A percentile compares a stretch with the other conserved stretches of the same genome.
These are phyloP conservation scores for Lepus oiostolus DNA, from an alignment of 2,797 vertebrate species.

Conservation along the genomic window DNA sequence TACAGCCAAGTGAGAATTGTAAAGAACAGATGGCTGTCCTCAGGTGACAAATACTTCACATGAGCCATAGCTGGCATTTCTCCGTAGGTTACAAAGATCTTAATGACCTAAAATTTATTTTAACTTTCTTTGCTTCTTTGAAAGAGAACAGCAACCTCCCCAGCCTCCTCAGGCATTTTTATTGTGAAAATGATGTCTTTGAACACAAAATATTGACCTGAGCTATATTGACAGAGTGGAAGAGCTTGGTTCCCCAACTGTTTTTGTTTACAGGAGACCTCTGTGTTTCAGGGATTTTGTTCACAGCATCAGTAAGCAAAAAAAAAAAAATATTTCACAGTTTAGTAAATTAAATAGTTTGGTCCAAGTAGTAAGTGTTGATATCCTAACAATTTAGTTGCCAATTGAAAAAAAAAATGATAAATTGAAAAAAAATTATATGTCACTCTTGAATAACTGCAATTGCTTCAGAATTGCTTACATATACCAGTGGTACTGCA, in stretches of 20 bases:
- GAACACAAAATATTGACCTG: neutral
- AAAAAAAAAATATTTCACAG: neutral
- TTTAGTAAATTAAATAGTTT: neutral
- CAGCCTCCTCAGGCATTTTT: neutral
- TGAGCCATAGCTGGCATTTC: neutral
- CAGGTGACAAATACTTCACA: constrained; percentile 66
- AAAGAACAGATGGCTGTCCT: constrained; percentile 65
- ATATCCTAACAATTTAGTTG: neutral
- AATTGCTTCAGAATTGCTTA: neutral
- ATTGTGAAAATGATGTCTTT: neutral
- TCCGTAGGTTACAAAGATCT: constrained; percentile 41
- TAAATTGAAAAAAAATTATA: constrained; percentile 2
- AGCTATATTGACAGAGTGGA: neutral
- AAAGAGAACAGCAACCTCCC: neutral
- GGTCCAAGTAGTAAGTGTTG: neutral
- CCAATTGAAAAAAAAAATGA: constrained; percentile 23
- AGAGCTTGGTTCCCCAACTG: neutral
- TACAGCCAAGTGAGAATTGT: constrained; percentile 35
- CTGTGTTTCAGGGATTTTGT: neutral
- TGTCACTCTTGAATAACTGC: neutral
- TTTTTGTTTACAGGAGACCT: neutral
- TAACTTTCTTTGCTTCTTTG: neutral
- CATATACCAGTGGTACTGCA: neutral
- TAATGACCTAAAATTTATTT: constrained; percentile 66
- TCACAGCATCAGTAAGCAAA: neutral